Base-by-base conservation (phyloP, 2,797 vertebrate species). In the Neostethus bicornis region DNA sequence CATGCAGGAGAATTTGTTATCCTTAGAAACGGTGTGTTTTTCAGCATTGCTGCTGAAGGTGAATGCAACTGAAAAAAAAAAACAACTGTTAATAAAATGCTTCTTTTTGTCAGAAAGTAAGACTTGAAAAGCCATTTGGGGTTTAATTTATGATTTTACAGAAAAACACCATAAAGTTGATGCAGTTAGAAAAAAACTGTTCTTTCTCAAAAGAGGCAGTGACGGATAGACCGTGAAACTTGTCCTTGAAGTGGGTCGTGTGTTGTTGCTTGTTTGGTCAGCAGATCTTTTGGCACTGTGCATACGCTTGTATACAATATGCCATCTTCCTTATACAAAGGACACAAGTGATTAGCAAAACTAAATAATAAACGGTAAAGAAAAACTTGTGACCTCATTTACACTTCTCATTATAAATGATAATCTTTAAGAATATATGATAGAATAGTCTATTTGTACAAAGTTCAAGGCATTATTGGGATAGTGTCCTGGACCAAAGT, bases 191-290 rank as follows among this genome's bases (percentile, higher is more conserved):
- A 72, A 26, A 48, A 64, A 75, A 60, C 63, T 44, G 37, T 45
- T 20, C 32, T 51, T 38, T 20, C 48, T 61, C 48, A 54, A 52
- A 64, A 58, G 53, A 69, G 45, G 62, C 48, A 10, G n/a, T n/a
- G 0, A 24, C 3, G 49, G 57, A 37, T 13, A 8, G 41, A 63
- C 51, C 29, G 31, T 56, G 39, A 52, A 62, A 70, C 75, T 60
- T 75, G 78, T 65, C 81, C 81, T 85, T 84, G 79, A 82, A 66
- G 66, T 62, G 63, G 72, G 50, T 39, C 58, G 53, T 59, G 55
- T n/a, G n/a, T n/a, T n/a, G n/a, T n/a, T 7, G 70, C 58, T 61
- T 56, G 70, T 75, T 77, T 76, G 67, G 66, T 80, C 84, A 81
- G 82, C 79, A 80, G 70, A 72, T 75, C 63, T 60, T 39, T 39